Evolutionary conservation across 2,888 invertebrate genomes (phyloP), one percentile per base, ranked within the genome.

Genomic region (Helobdella robusta): DNA sequence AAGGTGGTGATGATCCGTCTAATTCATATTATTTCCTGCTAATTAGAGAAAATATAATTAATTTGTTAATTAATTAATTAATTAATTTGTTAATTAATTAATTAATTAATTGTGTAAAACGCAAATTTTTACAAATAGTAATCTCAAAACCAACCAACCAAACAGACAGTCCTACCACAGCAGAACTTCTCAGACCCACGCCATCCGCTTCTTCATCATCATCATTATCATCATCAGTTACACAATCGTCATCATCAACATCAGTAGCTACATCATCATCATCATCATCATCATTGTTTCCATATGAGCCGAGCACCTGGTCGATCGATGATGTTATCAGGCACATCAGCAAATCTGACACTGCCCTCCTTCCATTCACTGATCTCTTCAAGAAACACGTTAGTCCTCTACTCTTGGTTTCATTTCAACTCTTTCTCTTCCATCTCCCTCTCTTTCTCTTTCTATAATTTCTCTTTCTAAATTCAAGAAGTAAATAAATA

Each of bases 371-470:
- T 18, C 85, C 87, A 0, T 90, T 93, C 80, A 89, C 91, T 0
- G 93, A 94, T 77, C 83, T 92, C 67, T 94, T 94, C 79, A 84
- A 90, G 74, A 90, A 88, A 82, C 93, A 94, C 81, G 92, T 92
- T 78, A 85, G 89, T 67, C 8, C 60, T 60, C 40, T 60, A 8
- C 6, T 11, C 20, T 58, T n/a, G n/a, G n/a, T n/a, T n/a, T n/a
- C n/a, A n/a, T n/a, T n/a, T n/a, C n/a, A n/a, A n/a, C n/a, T n/a
- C n/a, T n/a, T n/a, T n/a, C n/a, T n/a, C n/a, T n/a, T n/a, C n/a
- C n/a, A n/a, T n/a, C n/a, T n/a, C n/a, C n/a, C n/a, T n/a, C n/a
- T n/a, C n/a, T n/a, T n/a, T n/a, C n/a, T n/a, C n/a, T n/a, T n/a
- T n/a, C n/a, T n/a, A n/a, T n/a, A n/a, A n/a, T n/a, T n/a, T n/a